Evolutionary conservation across 1,140 invertebrate genomes (phyloP), one percentile per base, ranked within the genome.

Genomic region (Radopholus similis): DNA sequence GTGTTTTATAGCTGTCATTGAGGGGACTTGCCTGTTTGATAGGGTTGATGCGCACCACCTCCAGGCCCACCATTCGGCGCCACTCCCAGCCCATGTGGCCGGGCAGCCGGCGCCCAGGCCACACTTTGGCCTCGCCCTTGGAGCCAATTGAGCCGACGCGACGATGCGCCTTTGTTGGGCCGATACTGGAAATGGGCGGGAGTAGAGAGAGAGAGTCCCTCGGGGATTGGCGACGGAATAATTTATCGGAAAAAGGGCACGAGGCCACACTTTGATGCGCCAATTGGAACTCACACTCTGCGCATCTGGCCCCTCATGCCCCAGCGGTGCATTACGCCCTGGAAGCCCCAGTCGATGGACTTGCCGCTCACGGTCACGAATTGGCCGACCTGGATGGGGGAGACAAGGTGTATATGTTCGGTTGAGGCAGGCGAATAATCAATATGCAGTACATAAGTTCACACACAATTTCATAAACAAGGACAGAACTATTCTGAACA

Each of bases 311-410:
- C 95, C 82, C 91, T 90, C 80, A 98, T 94, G 42, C 92, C 92
- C 88, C 92, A 95, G 30, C 95, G 86, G 85, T 92, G 95, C 85
- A 97, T 90, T 0, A 96, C 95, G 57, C 96, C 95, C 88, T 98
- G 94, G 82, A 97, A 98, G n/a, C 95, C 95, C 81, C 90, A 87
- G 80, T 93, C 89, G 47, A 93, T 88, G 91, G 95, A 96, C 87
- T 90, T 91, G 28, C 90, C 92, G 77, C 88, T 86, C 35, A 94
- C 87, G 85, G 97, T 94, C 23, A 99, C 87, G 83, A 87, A 88
- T 84, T 97, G 90, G 11, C 95, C 95, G 71, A 91, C 88, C 83
- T 88, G 87, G 30, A 21, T 28, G n/a, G n/a, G n/a, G n/a, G n/a
- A n/a, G n/a, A n/a, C n/a, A n/a, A n/a, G n/a, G n/a, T n/a, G n/a